Conservation (phyloP, 1,140 invertebrate species). For the Bombus waltoni region DNA sequence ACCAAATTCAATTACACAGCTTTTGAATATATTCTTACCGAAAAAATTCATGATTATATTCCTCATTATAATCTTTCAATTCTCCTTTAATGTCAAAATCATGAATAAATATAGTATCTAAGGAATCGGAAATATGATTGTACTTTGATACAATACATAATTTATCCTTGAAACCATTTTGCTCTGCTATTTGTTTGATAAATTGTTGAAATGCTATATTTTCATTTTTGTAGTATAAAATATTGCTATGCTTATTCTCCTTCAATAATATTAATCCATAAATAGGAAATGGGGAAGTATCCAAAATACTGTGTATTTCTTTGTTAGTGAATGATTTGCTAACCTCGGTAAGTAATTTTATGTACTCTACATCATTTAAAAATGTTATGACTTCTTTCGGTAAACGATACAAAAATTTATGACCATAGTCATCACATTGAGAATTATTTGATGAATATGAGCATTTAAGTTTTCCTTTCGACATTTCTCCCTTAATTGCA, state of each 20-base stretch:
- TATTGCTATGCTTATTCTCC: constrained; percentile 59
- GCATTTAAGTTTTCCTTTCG: constrained; percentile 80
- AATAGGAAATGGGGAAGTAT: constrained; percentile 77
- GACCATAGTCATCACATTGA: constrained; percentile 22
- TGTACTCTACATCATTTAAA: constrained; percentile 83
- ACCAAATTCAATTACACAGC: constrained; percentile 26
- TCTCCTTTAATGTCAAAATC: constrained; percentile 76
- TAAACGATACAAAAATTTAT: constrained; percentile 69
- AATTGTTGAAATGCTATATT: constrained; percentile 59
- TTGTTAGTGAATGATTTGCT: constrained; percentile 60
- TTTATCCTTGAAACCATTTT: constrained; percentile 61
- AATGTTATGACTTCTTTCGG: constrained; percentile 82
- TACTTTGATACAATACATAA: constrained; percentile 62
- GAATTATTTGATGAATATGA: constrained; percentile 63
- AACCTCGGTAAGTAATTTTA: constrained; percentile 67
- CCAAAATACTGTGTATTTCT: constrained; percentile 70
- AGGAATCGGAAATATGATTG: constrained; percentile 56
- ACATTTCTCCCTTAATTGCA: constrained; percentile 70
- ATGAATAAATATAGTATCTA: constrained; percentile 71
- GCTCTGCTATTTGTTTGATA: constrained; percentile 66
- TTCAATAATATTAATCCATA: constrained; percentile 74
- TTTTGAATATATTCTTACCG: constrained; percentile 52
- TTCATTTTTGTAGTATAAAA: constrained; percentile 70
- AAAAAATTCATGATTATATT: constrained; percentile 65
- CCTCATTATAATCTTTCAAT: constrained; percentile 69